Percentiles rank a stretch among this genome's conserved stretches.
Evolutionary conservation across 2,113 vertebrate species (phyloP).

Genomic region (Anhinga rufa): DNA sequence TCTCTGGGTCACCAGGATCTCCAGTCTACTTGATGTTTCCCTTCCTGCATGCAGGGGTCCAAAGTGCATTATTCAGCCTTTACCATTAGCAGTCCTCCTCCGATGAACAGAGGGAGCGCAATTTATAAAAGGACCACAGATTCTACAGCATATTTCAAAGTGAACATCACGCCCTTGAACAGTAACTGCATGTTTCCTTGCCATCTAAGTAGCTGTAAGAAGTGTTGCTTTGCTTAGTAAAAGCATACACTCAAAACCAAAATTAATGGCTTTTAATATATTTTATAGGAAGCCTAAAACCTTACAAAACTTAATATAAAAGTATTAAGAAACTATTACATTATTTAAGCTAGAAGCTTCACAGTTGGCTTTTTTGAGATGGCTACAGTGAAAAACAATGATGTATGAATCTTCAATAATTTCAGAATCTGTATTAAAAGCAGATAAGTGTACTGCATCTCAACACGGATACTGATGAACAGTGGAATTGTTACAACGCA

Average conservation of each 20-base stretch:
- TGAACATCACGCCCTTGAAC: fast-evolving
- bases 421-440: neutral
- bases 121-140: neutral
- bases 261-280: neutral
- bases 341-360: neutral
- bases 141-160: neutral
- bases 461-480: neutral
- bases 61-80: neutral
- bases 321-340: neutral
- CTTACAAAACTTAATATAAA: neutral
- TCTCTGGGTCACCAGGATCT: neutral
- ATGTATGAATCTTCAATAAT: neutral
- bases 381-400: neutral
- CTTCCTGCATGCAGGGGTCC: neutral
- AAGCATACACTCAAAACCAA: neutral
- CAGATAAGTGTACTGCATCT: neutral
- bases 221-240: neutral
- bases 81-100: neutral
- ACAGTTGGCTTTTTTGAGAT: neutral
- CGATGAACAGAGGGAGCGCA: neutral
- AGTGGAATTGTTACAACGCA: neutral
- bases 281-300: neutral
- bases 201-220: neutral
- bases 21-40: neutral
- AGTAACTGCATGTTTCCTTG: neutral